Evolutionary conservation across 2,113 vertebrate genomes (phyloP), one percentile per base, ranked within the genome.

Genomic region (Crotalus helleri): DNA sequence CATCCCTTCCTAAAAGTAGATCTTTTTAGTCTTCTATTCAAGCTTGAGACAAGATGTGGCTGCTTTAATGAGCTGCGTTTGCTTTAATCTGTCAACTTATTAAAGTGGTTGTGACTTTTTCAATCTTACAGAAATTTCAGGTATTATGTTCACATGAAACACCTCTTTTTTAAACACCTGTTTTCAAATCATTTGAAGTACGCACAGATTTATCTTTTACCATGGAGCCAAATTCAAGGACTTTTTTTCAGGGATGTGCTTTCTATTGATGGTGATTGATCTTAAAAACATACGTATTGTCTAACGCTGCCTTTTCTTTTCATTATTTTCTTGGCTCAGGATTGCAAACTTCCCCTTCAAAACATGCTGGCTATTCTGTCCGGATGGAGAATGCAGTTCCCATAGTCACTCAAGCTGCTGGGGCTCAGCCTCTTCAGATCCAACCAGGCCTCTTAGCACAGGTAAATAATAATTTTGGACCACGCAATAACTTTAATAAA

Each of bases 341-440:
- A 92, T 97, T 99, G 94, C 99, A 99, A 97, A 98, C 99, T 12
- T 99, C 99, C 74, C 99, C 99, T 90, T 99, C 99, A 90, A 99
- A 99, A 97, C 99, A 99, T 87, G 98, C 98, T 88, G 98, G 99
- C 95, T 99, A 99, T 97, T 99, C 99, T 0, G 99, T 99, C 96
- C 98, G 99, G 93, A 99, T 99, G 99, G 99, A 99, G 96, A 99
- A 99, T 1, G 98, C 99, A 0, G 99, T 99, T 97, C 99, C 99
- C 96, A 99, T 99, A 95, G 99, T 99, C 97, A 99, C 99, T 39
- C 99, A 99, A 96, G 98, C 99, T 95, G 99, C 99, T 0, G 98
- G 98, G 92, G 98, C 99, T 23, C 99, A 99, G 95, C 98, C 99
- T 94, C 98, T 99, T 94, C 99, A 99, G 97, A 99, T 99, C 97